phyloP scores from a whole-genome alignment of 2,888 invertebrate species.

The Calliscelio sp. region DNA sequence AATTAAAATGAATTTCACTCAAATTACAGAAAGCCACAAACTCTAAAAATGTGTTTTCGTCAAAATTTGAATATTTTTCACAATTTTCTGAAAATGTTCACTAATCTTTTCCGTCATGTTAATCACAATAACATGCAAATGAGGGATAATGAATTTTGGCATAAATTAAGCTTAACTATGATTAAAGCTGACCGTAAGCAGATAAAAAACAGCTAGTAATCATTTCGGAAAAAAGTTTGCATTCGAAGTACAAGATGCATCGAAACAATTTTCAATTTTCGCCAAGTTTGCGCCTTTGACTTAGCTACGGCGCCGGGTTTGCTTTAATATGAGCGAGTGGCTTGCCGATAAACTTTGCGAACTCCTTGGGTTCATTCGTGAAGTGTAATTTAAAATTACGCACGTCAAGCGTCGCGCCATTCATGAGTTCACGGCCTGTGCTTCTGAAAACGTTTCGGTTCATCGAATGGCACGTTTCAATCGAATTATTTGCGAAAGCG shows the following conservation, averaged over 20 bases:
- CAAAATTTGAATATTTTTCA: too few relatives aligned
- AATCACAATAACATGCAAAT: too few relatives aligned
- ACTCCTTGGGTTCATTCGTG: slow-evolving; percentile 60
- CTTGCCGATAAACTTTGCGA: slow-evolving; percentile 68
- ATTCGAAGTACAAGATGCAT: neutral
- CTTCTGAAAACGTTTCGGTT: slow-evolving; percentile 58
- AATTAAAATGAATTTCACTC: too few relatives aligned
- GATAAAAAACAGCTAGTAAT: neutral
- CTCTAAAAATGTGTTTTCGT: too few relatives aligned
- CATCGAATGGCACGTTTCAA: slow-evolving; percentile 68
- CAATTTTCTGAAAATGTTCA: too few relatives aligned
- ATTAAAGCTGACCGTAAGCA: neutral
- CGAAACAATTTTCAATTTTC: slow-evolving; percentile 48
- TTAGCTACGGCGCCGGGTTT: slow-evolving; percentile 36
- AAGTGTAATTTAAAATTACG: slow-evolving; percentile 73
- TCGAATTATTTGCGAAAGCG: slow-evolving; percentile 67
- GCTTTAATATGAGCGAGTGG: slow-evolving; percentile 46
- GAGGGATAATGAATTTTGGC: too few relatives aligned
- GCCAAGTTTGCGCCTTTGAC: slow-evolving; percentile 44
- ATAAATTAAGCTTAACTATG: neutral
- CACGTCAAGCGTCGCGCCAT: slow-evolving; percentile 63
- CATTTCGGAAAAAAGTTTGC: neutral
- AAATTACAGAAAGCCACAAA: too few relatives aligned
- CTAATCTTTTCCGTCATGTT: too few relatives aligned
- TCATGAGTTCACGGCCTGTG: slow-evolving; percentile 61